phyloP scores from a whole-genome alignment of 2,113 vertebrate genomes.

The Cyanoliseus patagonus region DNA sequence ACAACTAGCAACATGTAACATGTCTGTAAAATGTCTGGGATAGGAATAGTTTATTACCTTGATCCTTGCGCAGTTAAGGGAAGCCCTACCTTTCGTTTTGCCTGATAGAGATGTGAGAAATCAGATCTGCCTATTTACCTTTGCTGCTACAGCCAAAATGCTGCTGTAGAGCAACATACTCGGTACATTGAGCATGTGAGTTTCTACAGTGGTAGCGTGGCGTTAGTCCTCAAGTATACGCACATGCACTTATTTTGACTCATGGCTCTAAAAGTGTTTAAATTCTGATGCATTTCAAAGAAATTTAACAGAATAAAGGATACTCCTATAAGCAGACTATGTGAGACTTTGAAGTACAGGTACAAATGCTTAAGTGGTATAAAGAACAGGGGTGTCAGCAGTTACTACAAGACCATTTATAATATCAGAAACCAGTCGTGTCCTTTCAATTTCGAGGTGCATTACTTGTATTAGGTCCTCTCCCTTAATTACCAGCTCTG shows the following conservation, averaged over 20 bases:
- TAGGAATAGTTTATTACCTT: not conserved
- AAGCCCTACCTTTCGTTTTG: not conserved
- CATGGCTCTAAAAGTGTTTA: not conserved
- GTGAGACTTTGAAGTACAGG: not conserved
- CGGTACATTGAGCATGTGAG: fast-evolving
- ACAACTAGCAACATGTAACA: not conserved
- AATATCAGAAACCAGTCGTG: not conserved
- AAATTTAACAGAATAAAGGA: not conserved
- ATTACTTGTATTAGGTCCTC: not conserved
- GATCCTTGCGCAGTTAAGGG: not conserved
- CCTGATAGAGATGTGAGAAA: not conserved
- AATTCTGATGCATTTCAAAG: not conserved
- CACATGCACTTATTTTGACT: not conserved
- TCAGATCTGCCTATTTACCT: not conserved
- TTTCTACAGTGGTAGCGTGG: not conserved
- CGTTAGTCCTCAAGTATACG: not conserved
- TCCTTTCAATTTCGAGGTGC: not conserved
- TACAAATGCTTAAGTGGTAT: not conserved
- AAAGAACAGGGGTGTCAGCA: not conserved
- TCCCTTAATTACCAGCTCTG: not conserved
- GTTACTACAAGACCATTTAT: not conserved
- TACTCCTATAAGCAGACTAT: not conserved
- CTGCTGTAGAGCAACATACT: not conserved
- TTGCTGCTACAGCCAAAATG: not conserved
- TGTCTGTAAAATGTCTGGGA: not conserved